These are phyloP conservation scores for Rhyacophila evoluta DNA, from an alignment of 2,888 invertebrate genomes.

Conservation along the genomic window DNA sequence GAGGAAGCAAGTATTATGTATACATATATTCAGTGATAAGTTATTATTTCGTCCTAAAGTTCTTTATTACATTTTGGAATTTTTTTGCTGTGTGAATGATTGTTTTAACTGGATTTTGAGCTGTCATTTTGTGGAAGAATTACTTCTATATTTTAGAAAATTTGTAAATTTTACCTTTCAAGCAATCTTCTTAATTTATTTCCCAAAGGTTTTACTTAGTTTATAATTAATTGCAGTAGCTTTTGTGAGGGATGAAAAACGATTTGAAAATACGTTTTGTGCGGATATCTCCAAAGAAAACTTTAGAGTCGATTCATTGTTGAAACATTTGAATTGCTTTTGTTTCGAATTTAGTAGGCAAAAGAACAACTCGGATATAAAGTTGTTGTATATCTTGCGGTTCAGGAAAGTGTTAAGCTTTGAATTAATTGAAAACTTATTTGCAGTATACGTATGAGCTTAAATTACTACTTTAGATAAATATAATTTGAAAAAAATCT, in stretches of 20 bases:
- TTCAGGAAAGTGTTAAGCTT: slow-evolving; percentile 28
- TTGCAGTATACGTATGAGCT: background rate
- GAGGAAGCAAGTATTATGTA: too few relatives aligned
- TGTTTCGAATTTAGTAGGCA: slow-evolving; percentile 39
- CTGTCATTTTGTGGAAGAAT: too few relatives aligned
- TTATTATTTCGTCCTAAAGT: too few relatives aligned
- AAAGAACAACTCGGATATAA: slow-evolving; percentile 36
- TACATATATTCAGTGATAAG: too few relatives aligned
- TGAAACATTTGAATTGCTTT: slow-evolving; percentile 31
- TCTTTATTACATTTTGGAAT: too few relatives aligned
- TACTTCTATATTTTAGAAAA: too few relatives aligned
- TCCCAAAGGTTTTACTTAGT: slow-evolving; percentile 35
- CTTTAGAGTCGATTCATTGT: slow-evolving; percentile 41
- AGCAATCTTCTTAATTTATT: background rate
- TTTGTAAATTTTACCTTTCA: background rate
- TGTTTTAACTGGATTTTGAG: too few relatives aligned
- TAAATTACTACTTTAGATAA: too few relatives aligned
- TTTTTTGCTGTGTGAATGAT: too few relatives aligned
- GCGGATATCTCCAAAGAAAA: slow-evolving; percentile 31
- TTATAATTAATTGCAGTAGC: slow-evolving; percentile 43
- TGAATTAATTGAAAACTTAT: slow-evolving; percentile 41
- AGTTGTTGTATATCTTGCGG: slow-evolving; percentile 39
- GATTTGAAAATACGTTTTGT: slow-evolving; percentile 30
- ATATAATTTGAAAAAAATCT: too few relatives aligned
- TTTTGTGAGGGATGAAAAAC: slow-evolving; percentile 35